These are phyloP conservation scores for Otis tarda DNA, from an alignment of 2,113 vertebrate species.

Conservation along the genomic window DNA sequence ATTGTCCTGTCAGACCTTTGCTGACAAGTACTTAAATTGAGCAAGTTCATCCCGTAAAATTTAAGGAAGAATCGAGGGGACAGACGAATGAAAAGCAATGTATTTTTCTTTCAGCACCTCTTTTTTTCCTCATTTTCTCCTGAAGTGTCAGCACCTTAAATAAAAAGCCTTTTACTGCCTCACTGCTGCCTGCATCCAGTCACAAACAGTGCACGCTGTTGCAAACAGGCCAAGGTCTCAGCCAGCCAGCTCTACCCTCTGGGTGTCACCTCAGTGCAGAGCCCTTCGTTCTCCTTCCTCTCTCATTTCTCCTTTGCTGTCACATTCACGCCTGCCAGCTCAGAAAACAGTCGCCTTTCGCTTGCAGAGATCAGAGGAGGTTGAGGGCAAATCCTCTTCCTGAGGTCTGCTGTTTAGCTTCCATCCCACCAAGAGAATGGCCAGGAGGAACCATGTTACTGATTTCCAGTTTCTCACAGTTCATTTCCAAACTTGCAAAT, in stretches of 20 bases:
- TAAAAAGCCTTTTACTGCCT: slow-evolving; percentile 70
- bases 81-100: not conserved
- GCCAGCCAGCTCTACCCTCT: not conserved
- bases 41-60: slow-evolving; percentile 36
- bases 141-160: slow-evolving; percentile 71
- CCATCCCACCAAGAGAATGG: not conserved
- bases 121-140: slow-evolving; percentile 69
- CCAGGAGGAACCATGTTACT: not conserved
- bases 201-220: not conserved
- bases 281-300: not conserved
- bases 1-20: not conserved
- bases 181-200: slow-evolving; percentile 45
- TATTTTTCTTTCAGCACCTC: slow-evolving; percentile 61
- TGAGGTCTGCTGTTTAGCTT: not conserved
- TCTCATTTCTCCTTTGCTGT: slow-evolving; percentile 42
- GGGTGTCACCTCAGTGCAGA: slow-evolving; percentile 6
- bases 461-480: not conserved
- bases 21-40: slow-evolving; percentile 47
- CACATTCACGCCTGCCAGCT: not conserved
- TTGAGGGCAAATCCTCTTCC: not conserved
- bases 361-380: not conserved
- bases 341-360: not conserved
- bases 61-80: slow-evolving; percentile 51
- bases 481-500: not conserved
- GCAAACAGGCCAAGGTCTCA: slow-evolving; percentile 11